Evolutionary conservation across 2,888 invertebrate genomes (phyloP), one percentile per base, ranked within the genome.

Genomic region (Saturnia japonica): DNA sequence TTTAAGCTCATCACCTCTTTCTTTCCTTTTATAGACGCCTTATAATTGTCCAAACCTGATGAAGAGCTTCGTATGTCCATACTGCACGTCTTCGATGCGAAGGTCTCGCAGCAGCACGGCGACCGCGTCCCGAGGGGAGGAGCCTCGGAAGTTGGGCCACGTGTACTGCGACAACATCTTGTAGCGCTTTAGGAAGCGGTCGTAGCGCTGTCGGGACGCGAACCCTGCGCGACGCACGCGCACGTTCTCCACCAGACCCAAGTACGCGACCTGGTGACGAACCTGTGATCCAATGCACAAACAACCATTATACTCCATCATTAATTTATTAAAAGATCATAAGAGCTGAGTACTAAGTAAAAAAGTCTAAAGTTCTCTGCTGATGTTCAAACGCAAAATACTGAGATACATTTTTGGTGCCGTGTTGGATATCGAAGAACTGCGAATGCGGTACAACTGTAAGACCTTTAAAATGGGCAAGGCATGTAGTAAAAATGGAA

Each of bases 111-210:
- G 95, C 74, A 99, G 95, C 74, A 97, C 96, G 84, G 96, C 95
- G 4, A 97, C 97, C 1, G 98, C 99, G 75, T 99, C 98, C 82
- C 95, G 95, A 77, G 97, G 97, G 70, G 91, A 94, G 70, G 96
- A 96, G 7, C 96, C 96, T 72, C 96, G 96, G 94, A 97, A 99
- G 93, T 98, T 99, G 51, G 99, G 99, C 99, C 99, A 99, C 3
- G 99, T 99, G 89, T 97, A 97, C 85, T 97, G 96, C 0, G 97
- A 98, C 78, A 99, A 97, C 97, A 99, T 98, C 95, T 99, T 99
- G 95, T 99, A 99, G 73, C 99, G 96, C 89, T 97, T 96, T 74
- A 99, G 95, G 95, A 99, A 99, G 82, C 97, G 96, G 86, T 97
- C 98, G 93, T 99, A 99, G 74, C 97, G 95, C 94, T 98, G 98